Evolutionary conservation across 30 jellyfish, hydroid and myxozoan species (phyloP).

Genomic region (Turritopsis rubra): DNA sequence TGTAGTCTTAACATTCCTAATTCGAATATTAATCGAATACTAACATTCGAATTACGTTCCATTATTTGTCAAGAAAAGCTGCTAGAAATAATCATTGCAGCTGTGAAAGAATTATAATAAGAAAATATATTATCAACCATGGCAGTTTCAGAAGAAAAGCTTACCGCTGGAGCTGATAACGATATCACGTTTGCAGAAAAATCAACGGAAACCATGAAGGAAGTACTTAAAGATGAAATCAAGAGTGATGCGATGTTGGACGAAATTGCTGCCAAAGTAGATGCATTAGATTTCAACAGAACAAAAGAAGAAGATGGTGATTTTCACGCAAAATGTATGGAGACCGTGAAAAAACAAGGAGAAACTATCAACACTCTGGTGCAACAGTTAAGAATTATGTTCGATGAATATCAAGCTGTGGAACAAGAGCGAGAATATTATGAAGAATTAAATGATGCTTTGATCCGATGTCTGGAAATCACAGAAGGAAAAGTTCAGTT

Average conservation of each 20-base stretch:
- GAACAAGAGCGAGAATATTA: conserved; percentile 34
- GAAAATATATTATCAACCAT: background rate
- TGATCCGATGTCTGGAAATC: conserved; percentile 29
- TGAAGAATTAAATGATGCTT: conserved; percentile 38
- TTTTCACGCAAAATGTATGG: conserved; percentile 16
- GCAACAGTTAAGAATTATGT: conserved; percentile 18
- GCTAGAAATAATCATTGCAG: background rate
- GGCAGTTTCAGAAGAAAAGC: conserved; percentile 36
- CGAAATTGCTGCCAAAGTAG: conserved; percentile 45
- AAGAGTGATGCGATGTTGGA: conserved; percentile 32
- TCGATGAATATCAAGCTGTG: conserved; percentile 30
- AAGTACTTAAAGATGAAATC: background rate
- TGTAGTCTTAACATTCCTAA: background rate
- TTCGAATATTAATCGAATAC: background rate
- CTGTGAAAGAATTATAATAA: background rate
- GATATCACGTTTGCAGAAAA: conserved; percentile 14
- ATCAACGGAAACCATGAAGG: background rate
- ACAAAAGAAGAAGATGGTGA: conserved; percentile 18
- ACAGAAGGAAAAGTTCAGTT: conserved; percentile 27
- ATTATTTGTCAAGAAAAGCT: background rate
- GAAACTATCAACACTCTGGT: conserved; percentile 24
- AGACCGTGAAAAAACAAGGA: conserved; percentile 29
- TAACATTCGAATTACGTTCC: background rate
- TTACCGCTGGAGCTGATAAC: conserved; percentile 10
- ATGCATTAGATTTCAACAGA: conserved; percentile 21